Conservation (phyloP, 2,113 vertebrate genomes). For the Ophthalmolycus amberensis region DNA sequence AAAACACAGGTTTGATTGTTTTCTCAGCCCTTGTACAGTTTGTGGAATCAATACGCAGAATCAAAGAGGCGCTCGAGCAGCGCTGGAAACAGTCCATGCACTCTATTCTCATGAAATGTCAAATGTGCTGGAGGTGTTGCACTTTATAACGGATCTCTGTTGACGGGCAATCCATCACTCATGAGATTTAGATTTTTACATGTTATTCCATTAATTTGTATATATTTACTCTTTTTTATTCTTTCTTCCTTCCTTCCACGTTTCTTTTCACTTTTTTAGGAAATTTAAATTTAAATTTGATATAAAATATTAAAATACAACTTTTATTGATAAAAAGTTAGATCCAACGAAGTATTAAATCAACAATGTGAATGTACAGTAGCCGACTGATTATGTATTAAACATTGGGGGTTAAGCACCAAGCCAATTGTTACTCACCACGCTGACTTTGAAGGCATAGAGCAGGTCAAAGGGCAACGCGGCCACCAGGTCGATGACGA, state of each 20-base stretch:
- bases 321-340: not conserved
- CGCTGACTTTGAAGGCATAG: slow-evolving; percentile 97
- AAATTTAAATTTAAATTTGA: not conserved
- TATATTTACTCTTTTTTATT: not conserved
- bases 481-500: slow-evolving; percentile 97
- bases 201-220: not conserved
- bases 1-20: slow-evolving; percentile 60
- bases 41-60: slow-evolving; percentile 64
- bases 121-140: slow-evolving; percentile 21
- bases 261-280: not conserved
- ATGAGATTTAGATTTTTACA: not conserved
- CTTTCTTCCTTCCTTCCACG: not conserved
- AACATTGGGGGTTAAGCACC: not conserved
- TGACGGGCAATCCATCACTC: not conserved
- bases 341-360: not conserved
- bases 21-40: slow-evolving; percentile 20
- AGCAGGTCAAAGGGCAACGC: slow-evolving; percentile 98
- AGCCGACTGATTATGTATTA: not conserved
- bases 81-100: slow-evolving; percentile 28
- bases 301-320: not conserved
- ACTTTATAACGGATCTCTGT: not conserved
- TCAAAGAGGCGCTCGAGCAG: slow-evolving; percentile 42
- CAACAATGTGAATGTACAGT: not conserved
- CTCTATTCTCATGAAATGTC: slow-evolving; percentile 40
- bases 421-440: slow-evolving; percentile 87